Base-by-base conservation (phyloP, 2,888 invertebrate genomes). In the Hypsopygia costalis region DNA sequence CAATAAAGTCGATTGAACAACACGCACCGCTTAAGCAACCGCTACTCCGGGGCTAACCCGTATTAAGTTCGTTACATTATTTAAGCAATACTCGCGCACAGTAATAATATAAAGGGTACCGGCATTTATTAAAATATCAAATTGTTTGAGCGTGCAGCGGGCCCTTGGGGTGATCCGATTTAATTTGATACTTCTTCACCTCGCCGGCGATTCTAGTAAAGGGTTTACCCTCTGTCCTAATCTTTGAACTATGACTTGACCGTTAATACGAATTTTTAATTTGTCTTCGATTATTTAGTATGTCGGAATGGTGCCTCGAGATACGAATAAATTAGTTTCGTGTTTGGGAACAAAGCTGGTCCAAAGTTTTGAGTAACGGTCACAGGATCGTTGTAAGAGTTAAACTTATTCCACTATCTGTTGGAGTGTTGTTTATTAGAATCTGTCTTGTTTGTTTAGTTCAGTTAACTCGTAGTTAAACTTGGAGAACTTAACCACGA, bases 231-330 rank as follows among this genome's bases (percentile, higher is more conserved):
- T 76, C 70, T 80, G 85, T 83, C 88, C 82, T 85, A 87, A 87
- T 87, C 88, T 88, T 86, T 88, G 86, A 88, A 88, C 88, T 88
- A 82, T 82, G 82, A 85, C 87, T 87, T 86, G 88, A 88, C 88
- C 88, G 88, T 87, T 88, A 86, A 79, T 81, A 85, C 83, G 87
- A 87, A 88, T 88, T 83, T 83, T 85, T 88, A 88, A 88, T 88
- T 88, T 80, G 75, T 81, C 70, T 81, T 83, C 88, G 86, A 88
- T 86, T 86, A 83, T 87, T 86, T 85, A 77, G 74, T 82, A 74
- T 69, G 68, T 67, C 66, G 69, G 76, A 74, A 79, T 75, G 76
- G 75, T 69, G 68, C 68, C 70, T 55, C 58, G 75, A 81, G 78
- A 76, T 81, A 82, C 71, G 88, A 88, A 88, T 88, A 88, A 88